phyloP scores from a whole-genome alignment of 2,888 invertebrate genomes.

The Microdon myrmicae region DNA sequence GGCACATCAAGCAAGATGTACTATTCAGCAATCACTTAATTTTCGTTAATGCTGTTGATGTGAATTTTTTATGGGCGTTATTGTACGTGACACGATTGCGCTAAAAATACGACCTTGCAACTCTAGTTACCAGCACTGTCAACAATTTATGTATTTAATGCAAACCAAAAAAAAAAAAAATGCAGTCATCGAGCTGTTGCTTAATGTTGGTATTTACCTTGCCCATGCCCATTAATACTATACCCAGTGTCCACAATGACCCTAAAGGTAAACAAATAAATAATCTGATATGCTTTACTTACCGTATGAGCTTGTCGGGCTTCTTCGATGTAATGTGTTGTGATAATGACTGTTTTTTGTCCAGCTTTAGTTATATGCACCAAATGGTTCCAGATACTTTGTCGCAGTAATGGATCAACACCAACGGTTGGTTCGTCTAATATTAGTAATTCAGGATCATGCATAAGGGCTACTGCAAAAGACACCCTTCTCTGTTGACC shows the following conservation, averaged over 20 bases:
- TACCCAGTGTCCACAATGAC: neutral
- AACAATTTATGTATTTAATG: too few relatives aligned
- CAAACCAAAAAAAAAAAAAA: too few relatives aligned
- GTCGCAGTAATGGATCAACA: slow-evolving; percentile 88
- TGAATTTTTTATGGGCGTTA: too few relatives aligned
- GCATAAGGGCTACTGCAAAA: slow-evolving; percentile 91
- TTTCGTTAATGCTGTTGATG: too few relatives aligned
- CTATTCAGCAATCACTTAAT: too few relatives aligned
- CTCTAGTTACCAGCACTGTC: too few relatives aligned
- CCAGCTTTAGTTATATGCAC: slow-evolving; percentile 89
- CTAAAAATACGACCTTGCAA: too few relatives aligned
- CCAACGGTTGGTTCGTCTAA: slow-evolving; percentile 94
- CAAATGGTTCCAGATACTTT: slow-evolving; percentile 94
- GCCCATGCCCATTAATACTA: neutral
- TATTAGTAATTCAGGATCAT: slow-evolving; percentile 90
- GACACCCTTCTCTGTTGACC: slow-evolving; percentile 92
- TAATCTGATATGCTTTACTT: slow-evolving; percentile 62
- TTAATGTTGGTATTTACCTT: too few relatives aligned
- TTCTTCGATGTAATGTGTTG: slow-evolving; percentile 96
- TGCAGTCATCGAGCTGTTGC: too few relatives aligned
- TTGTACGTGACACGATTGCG: too few relatives aligned
- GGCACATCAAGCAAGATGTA: too few relatives aligned
- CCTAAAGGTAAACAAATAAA: neutral
- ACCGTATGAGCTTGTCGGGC: slow-evolving; percentile 90
- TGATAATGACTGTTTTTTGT: slow-evolving; percentile 91